A percentile compares a stretch with the other conserved stretches of the same genome.
phyloP scores from a whole-genome alignment of 2,113 vertebrate species.

The Phocoena phocoena region DNA sequence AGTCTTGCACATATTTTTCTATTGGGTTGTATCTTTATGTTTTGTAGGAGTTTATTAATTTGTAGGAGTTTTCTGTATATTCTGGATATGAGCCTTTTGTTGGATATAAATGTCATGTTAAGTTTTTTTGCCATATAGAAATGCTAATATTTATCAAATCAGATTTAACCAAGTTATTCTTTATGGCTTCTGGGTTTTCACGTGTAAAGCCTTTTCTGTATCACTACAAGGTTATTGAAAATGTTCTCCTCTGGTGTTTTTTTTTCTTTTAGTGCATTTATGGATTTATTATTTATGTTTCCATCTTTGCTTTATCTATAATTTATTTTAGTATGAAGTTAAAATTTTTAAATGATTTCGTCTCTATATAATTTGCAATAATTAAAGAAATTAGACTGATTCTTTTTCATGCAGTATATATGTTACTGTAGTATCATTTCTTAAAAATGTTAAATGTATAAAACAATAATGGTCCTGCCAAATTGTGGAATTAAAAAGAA shows the following conservation, averaged over 20 bases:
- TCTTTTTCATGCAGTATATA: neutral
- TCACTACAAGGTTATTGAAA: slow-evolving; percentile 24
- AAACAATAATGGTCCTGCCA: neutral
- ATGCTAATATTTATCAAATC: neutral
- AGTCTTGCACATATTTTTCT: neutral
- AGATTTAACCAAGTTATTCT: neutral
- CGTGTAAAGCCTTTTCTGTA: neutral
- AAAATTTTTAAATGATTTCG: neutral
- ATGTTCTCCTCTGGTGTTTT: neutral
- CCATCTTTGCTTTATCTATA: neutral
- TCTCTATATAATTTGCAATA: neutral
- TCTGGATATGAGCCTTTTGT: neutral
- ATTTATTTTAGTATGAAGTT: neutral
- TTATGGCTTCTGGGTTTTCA: neutral
- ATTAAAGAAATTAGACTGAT: neutral
- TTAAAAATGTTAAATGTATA: neutral
- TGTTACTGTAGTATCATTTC: neutral
- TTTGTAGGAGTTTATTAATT: neutral
- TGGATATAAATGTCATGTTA: neutral
- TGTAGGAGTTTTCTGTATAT: neutral
- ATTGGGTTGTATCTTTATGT: neutral
- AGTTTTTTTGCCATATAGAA: neutral
- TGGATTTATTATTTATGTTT: neutral
- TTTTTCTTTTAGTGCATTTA: neutral
- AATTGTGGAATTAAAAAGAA: neutral